These are phyloP conservation scores for Adelphocoris suturalis DNA, from an alignment of 2,888 invertebrate genomes.

Conservation along the genomic window DNA sequence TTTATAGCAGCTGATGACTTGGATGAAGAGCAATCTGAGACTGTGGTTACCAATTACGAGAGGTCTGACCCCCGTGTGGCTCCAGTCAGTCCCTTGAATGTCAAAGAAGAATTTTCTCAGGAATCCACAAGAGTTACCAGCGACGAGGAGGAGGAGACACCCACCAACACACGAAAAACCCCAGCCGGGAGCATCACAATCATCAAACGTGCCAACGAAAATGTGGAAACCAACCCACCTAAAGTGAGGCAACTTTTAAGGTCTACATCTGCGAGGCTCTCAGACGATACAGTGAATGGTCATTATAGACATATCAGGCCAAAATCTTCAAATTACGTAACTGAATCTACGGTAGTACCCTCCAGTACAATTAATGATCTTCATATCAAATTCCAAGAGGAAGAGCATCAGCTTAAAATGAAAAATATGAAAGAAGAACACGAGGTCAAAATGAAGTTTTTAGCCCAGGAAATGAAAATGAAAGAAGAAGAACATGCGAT, in stretches of 20 bases:
- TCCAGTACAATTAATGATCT: too few relatives aligned
- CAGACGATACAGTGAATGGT: not conserved
- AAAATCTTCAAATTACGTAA: not conserved
- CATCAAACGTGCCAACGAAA: not conserved
- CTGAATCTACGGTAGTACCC: too few relatives aligned
- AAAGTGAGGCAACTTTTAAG: not conserved
- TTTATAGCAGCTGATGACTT: not conserved
- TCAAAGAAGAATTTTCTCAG: not conserved
- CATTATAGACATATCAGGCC: not conserved
- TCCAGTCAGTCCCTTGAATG: not conserved
- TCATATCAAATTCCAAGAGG: not conserved
- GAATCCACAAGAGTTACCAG: not conserved
- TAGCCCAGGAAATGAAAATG: not conserved
- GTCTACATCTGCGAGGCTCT: not conserved
- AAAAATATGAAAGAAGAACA: slow-evolving; percentile 15
- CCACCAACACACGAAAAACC: not conserved
- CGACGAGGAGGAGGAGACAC: not conserved
- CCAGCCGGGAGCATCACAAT: not conserved
- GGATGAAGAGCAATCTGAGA: not conserved
- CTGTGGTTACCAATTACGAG: not conserved
- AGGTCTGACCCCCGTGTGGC: not conserved
- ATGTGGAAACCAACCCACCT: not conserved
- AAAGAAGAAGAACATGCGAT: slow-evolving; percentile 1
- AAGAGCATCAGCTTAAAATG: slow-evolving; percentile 7
- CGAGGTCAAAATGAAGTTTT: not conserved